phyloP scores from a whole-genome alignment of 1,140 invertebrate genomes.

The Apis mellifera region DNA sequence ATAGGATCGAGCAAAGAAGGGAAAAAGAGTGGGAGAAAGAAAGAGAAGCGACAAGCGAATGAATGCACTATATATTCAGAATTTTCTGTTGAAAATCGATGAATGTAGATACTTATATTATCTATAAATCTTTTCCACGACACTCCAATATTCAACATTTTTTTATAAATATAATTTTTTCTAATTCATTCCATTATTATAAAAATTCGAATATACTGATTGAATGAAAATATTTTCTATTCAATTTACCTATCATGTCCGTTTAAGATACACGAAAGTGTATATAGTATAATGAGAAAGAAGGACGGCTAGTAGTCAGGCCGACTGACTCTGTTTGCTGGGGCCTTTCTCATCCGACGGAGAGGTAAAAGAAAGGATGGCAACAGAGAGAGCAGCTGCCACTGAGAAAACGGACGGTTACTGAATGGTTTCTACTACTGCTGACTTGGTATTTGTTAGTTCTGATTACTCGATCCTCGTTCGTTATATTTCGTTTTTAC shows the following conservation, averaged over 20 bases:
- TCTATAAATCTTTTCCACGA: neutral
- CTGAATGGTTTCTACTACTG: conserved; percentile 50
- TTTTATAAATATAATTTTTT: conserved; percentile 1
- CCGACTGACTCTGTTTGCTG: conserved; percentile 57
- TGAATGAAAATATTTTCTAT: conserved; percentile 63
- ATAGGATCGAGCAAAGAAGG: neutral
- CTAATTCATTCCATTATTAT: conserved; percentile 54
- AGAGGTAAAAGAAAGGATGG: conserved; percentile 51
- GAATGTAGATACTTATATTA: neutral
- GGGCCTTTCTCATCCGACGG: conserved; percentile 58
- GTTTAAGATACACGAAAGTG: conserved; percentile 50
- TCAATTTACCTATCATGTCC: conserved; percentile 67
- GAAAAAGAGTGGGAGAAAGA: neutral
- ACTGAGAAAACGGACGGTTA: conserved; percentile 55
- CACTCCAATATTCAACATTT: neutral
- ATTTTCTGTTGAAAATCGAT: conserved; percentile 27
- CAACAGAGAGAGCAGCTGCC: conserved; percentile 66
- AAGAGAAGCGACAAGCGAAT: neutral
- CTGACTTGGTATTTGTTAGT: conserved; percentile 4
- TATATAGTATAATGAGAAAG: conserved; percentile 40
- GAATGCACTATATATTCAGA: conserved; percentile 11
- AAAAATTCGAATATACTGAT: conserved; percentile 55
- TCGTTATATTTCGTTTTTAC: neutral
- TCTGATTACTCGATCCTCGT: conserved; percentile 34
- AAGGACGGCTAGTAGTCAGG: conserved; percentile 44